Percentiles rank a stretch among this genome's conserved stretches.
These are phyloP conservation scores for Eretmochelys imbricata DNA, from an alignment of 2,113 vertebrate genomes.

Conservation along the genomic window DNA sequence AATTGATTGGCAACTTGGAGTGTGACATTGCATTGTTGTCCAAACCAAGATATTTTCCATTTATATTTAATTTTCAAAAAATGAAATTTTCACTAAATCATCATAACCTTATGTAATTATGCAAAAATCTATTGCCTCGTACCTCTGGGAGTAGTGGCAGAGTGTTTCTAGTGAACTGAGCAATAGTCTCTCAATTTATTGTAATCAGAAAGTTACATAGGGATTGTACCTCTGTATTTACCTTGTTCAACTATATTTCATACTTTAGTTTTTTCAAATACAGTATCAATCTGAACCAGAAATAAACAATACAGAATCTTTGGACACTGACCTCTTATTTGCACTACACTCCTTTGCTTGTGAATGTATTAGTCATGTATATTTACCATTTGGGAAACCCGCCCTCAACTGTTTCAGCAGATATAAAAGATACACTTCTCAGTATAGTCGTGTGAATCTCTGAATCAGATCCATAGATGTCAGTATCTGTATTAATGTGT, in stretches of 20 bases:
- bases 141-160: background rate
- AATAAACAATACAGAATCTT: background rate
- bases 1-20: background rate
- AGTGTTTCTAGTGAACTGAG: background rate
- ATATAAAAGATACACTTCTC: background rate
- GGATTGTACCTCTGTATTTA: background rate
- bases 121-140: background rate
- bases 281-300: background rate
- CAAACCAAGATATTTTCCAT: fast-evolving
- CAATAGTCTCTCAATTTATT: background rate
- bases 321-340: background rate
- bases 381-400: background rate
- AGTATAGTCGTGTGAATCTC: background rate
- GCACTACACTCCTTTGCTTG: background rate
- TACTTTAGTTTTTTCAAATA: background rate
- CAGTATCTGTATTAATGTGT: background rate
- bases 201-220: background rate
- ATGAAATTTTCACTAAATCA: background rate
- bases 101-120: background rate
- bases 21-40: background rate
- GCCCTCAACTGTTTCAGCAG: background rate
- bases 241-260: background rate
- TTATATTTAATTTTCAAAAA: background rate
- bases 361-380: background rate
- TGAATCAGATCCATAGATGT: background rate